Evolutionary conservation across 2,797 vertebrate genomes (phyloP).

Genomic region (Eidolon dupreanum): DNA sequence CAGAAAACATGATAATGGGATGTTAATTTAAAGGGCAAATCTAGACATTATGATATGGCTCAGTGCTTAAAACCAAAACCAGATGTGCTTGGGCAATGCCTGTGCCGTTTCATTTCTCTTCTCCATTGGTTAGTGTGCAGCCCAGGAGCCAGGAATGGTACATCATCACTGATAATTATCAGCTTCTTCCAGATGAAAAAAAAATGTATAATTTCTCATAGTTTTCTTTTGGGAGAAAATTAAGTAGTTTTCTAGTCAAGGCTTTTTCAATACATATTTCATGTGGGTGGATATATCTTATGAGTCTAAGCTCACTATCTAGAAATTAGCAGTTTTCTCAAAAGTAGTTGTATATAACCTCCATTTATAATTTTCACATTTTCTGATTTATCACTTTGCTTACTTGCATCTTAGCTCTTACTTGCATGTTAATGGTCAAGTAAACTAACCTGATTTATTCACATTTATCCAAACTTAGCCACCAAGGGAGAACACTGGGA

Average conservation of each 20-base stretch:
- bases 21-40: slow-evolving; percentile 71
- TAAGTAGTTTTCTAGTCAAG: slow-evolving; percentile 1
- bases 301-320: slow-evolving; percentile 7
- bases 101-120: background rate
- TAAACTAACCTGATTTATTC: background rate
- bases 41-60: slow-evolving; percentile 65
- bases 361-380: background rate
- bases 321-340: slow-evolving; percentile 21
- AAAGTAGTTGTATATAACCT: background rate
- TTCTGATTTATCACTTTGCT: background rate
- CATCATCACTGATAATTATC: background rate
- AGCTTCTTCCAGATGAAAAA: background rate
- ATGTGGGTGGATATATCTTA: background rate
- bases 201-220: background rate
- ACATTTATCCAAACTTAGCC: background rate
- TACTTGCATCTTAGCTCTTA: background rate
- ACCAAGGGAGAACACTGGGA: background rate
- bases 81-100: slow-evolving; percentile 18
- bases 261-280: background rate
- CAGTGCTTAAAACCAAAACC: slow-evolving; percentile 58
- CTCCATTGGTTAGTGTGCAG: background rate
- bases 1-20: slow-evolving; percentile 70
- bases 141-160: background rate
- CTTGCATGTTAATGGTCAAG: background rate
- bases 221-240: slow-evolving; percentile 33